A percentile compares a stretch with the other conserved stretches of the same genome.
phyloP scores from a whole-genome alignment of 2,113 vertebrate genomes.

The Eidolon helvum region DNA sequence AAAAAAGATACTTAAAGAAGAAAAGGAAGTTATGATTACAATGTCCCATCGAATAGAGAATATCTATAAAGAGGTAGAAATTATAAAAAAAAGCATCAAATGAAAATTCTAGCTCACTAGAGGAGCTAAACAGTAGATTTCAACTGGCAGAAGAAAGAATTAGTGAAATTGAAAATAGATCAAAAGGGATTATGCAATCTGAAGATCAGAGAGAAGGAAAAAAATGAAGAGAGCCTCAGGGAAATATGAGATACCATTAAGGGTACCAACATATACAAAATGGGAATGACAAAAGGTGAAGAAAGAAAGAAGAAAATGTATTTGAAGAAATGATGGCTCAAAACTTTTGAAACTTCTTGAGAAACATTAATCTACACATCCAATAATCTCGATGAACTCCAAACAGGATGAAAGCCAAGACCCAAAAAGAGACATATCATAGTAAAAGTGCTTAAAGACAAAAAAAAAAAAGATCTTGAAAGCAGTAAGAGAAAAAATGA shows the following conservation, averaged over 20 bases:
- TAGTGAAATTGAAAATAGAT: neutral
- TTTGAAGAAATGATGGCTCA: neutral
- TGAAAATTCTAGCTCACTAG: neutral
- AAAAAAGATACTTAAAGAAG: neutral
- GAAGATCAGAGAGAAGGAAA: neutral
- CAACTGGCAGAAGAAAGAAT: neutral
- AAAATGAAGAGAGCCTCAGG: neutral
- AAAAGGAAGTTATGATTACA: neutral
- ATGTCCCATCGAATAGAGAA: neutral
- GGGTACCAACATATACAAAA: neutral
- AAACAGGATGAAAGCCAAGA: neutral
- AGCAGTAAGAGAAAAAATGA: neutral
- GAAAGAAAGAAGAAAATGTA: neutral
- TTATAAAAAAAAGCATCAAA: neutral
- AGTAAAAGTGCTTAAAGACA: neutral
- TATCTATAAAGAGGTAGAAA: neutral
- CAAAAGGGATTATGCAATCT: neutral
- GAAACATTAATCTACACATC: neutral
- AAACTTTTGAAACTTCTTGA: neutral
- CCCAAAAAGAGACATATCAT: neutral
- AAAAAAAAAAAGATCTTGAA: neutral
- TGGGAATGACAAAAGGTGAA: neutral
- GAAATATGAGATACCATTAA: neutral
- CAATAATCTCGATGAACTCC: neutral
- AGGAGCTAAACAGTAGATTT: neutral